phyloP scores from a whole-genome alignment of 2,888 invertebrate genomes.

The Lycocerus yunnanus region DNA sequence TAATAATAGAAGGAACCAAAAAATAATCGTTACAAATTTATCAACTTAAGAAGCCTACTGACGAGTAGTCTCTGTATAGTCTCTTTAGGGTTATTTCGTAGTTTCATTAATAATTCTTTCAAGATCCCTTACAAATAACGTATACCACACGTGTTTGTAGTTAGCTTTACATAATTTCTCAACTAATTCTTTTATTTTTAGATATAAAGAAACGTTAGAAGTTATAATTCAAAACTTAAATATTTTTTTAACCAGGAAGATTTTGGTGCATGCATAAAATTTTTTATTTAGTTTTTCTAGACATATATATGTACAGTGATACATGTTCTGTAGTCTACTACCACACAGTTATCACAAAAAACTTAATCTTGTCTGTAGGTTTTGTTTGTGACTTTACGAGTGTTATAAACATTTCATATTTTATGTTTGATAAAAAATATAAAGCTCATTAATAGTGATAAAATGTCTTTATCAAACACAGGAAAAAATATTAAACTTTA shows the following conservation, averaged over 20 bases:
- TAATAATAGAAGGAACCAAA: neutral
- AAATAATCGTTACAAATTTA: neutral
- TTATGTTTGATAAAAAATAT: neutral
- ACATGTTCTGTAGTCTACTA: no score
- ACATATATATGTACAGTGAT: no score
- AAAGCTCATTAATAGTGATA: neutral
- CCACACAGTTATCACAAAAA: neutral
- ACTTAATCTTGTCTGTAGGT: neutral
- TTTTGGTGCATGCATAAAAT: neutral
- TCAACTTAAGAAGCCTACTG: neutral
- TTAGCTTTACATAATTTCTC: constrained; percentile 12
- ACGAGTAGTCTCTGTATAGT: neutral
- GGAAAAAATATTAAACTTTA: neutral
- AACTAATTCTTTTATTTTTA: constrained; percentile 25
- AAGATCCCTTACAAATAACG: constrained; percentile 4
- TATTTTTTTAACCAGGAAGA: neutral
- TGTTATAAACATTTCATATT: neutral
- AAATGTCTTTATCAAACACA: neutral
- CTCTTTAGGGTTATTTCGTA: neutral
- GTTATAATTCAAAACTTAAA: neutral
- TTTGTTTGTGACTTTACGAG: neutral
- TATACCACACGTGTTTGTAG: constrained; percentile 23
- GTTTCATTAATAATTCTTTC: neutral
- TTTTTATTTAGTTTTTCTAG: neutral
- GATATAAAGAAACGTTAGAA: constrained; percentile 6